phyloP scores from a whole-genome alignment of 2,797 vertebrate species.

The Myotis myotis region DNA sequence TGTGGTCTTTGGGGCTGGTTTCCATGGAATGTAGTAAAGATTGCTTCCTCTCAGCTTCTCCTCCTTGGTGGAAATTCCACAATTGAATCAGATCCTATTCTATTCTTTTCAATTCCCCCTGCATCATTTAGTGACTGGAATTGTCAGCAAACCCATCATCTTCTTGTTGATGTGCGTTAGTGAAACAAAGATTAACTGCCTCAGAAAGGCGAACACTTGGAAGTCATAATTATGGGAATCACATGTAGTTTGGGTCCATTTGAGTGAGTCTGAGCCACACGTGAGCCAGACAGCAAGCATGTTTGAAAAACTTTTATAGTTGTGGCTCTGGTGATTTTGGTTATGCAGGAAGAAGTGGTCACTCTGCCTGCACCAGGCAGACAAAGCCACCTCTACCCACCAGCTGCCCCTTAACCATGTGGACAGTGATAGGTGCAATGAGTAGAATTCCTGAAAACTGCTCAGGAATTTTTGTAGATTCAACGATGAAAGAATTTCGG shows the following conservation, averaged over 20 bases:
- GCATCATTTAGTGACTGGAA: neutral
- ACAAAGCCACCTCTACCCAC: neutral
- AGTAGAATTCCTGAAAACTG: neutral
- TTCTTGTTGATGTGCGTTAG: neutral
- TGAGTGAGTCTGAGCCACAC: neutral
- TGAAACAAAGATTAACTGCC: constrained; percentile 61
- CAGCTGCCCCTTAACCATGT: neutral
- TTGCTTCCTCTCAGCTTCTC: neutral
- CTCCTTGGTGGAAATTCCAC: neutral
- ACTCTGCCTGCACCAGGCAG: neutral
- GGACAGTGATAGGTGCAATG: neutral
- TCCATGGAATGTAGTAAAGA: neutral
- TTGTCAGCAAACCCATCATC: constrained; percentile 52
- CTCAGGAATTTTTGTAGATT: neutral
- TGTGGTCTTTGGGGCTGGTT: neutral
- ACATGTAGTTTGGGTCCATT: constrained; percentile 1
- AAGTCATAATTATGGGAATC: constrained; percentile 31
- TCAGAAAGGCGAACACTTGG: constrained; percentile 17
- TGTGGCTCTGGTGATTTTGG: neutral
- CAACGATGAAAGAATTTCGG: neutral
- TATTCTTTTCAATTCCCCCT: neutral
- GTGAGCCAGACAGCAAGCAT: neutral
- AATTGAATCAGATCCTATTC: constrained; percentile 8
- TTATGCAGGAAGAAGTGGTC: neutral
- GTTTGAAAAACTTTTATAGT: neutral